Evolutionary conservation across 1,140 invertebrate genomes (phyloP), one percentile per base, ranked within the genome.

Genomic region (Oscheius sp.): DNA sequence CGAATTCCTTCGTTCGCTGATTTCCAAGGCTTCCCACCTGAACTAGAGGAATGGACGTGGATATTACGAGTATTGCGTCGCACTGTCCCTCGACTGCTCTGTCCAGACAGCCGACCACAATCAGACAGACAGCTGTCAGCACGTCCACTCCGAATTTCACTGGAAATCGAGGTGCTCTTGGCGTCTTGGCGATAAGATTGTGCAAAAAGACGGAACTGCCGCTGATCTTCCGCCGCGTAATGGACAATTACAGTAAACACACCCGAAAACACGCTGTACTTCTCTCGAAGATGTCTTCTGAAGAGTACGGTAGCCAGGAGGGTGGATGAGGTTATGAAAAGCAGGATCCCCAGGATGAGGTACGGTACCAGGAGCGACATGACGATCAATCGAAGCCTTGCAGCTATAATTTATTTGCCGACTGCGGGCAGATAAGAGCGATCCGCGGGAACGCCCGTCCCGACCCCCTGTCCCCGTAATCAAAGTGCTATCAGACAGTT

Each of bases 131-230:
- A 20, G 69, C 69, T n/a, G 58, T 58, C 3, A 65, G 52, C 15
- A 71, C 46, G 42, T 71, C 69, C 18, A 71, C 69, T 32, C 58
- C 32, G 61, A 71, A 71, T 64, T 71, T 71, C n/a, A 71, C 69
- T 63, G 46, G 20, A 70, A 70, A 38, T 61, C 36, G 0, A 42
- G 7, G 23, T 2, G 36, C 3, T 52, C 7, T 55, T 0, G 55
- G 28, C 18, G n/a, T 15, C n/a, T 63, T 20, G 35, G 7, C 61
- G 18, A 15, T 13, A n/a, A n/a, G n/a, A n/a, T 10, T 13, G 10
- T 42, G 38, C n/a, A n/a, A 42, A 42, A n/a, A 52, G 46, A 52
- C n/a, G 28, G 28, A 3, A 52, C 28, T 3, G 20, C 28, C 3
- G 20, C 28, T 52, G 46, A 4, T 52, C n/a, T n/a, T 52, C 46